Evolutionary conservation across 2,113 vertebrate genomes (phyloP).

Genomic region (Sceloporus undulatus): DNA sequence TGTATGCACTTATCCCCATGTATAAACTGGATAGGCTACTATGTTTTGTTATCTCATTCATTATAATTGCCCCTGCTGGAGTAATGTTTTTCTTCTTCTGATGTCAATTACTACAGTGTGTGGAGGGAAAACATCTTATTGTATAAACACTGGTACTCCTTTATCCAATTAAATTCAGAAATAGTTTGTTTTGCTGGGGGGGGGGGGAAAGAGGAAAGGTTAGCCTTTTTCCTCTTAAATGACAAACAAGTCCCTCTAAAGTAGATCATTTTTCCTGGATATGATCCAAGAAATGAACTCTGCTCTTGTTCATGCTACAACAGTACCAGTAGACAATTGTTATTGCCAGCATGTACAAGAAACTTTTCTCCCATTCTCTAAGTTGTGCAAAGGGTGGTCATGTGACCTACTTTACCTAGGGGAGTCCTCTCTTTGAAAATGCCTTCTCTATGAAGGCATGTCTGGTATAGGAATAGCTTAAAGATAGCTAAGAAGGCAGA

Average conservation of each 20-base stretch:
- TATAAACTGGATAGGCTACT: not conserved
- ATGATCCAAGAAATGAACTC: not conserved
- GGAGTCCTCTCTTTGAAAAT: not conserved
- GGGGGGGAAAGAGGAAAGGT: too few relatives aligned
- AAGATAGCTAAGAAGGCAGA: not conserved
- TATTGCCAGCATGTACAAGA: not conserved
- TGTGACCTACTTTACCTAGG: not conserved
- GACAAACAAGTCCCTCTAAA: not conserved
- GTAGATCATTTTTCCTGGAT: not conserved
- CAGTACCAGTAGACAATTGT: not conserved
- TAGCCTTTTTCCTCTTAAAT: not conserved
- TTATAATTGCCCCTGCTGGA: not conserved
- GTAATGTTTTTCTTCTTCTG: not conserved
- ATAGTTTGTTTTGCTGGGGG: slow-evolving; percentile 3
- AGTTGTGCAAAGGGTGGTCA: not conserved
- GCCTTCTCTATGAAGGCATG: not conserved
- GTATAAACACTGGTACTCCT: not conserved
- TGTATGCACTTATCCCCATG: not conserved
- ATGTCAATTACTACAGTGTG: not conserved
- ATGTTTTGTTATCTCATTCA: not conserved
- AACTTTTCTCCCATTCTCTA: not conserved
- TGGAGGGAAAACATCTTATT: not conserved
- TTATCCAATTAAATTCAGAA: not conserved
- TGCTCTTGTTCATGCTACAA: not conserved
- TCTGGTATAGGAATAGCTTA: not conserved